Percentiles rank a stretch among this genome's conserved stretches.
Conservation (phyloP, 2,113 vertebrate genomes). For the Pitta sordida region DNA sequence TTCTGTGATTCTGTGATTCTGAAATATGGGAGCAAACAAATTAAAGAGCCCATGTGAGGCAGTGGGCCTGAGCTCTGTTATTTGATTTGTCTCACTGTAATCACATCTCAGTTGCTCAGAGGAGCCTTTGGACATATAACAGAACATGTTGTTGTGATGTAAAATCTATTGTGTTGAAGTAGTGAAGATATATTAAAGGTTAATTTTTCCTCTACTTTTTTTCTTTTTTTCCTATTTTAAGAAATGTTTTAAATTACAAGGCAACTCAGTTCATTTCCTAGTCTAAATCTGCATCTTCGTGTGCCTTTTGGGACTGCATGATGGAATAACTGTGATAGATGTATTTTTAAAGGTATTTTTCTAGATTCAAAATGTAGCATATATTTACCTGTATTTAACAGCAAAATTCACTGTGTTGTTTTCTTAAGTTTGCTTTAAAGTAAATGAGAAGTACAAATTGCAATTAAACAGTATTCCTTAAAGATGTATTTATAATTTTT, state of each 20-base stretch:
- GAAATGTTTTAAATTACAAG: not conserved
- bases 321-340: not conserved
- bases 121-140: not conserved
- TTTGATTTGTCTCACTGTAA: not conserved
- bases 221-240: not conserved
- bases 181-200: not conserved
- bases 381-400: not conserved
- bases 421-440: not conserved
- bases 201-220: not conserved
- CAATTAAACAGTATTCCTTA: not conserved
- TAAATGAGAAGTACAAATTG: not conserved
- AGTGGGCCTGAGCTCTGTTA: not conserved
- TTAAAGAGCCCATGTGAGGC: not conserved
- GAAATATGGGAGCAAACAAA: conserved; percentile 4
- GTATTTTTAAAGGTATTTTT: not conserved
- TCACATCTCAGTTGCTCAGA: not conserved
- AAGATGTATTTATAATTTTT: not conserved
- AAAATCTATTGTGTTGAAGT: not conserved
- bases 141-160: not conserved
- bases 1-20: too few relatives aligned
- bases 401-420: not conserved
- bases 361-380: not conserved
- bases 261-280: not conserved
- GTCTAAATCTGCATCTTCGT: not conserved
- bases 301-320: not conserved